Evolutionary conservation across 2,888 invertebrate genomes (phyloP).

Genomic region (Aleiodes leptofemur): DNA sequence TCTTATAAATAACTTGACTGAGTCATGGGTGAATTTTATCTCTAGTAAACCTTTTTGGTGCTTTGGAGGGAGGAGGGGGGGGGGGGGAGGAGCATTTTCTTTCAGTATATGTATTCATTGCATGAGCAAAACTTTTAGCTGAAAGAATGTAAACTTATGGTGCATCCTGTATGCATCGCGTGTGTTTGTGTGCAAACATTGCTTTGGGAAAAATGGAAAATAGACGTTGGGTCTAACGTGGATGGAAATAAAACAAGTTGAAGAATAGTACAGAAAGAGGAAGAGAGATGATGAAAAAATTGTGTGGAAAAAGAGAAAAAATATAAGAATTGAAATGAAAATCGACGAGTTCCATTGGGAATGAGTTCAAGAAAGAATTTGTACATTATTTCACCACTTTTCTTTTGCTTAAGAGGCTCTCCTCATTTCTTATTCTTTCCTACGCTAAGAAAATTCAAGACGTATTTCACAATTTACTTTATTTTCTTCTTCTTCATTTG

Average conservation of each 20-base stretch:
- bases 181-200: constrained; percentile 31
- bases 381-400: not conserved
- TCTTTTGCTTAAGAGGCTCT: constrained; percentile 3
- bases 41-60: constrained; percentile 7
- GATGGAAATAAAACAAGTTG: constrained; percentile 27
- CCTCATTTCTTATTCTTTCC: constrained; percentile 1
- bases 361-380: constrained; percentile 30
- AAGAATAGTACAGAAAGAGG: constrained; percentile 18
- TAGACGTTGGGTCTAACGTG: constrained; percentile 9
- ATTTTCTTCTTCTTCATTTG: not conserved
- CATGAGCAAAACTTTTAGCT: constrained; percentile 25
- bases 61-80: not conserved
- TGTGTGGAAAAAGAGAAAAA: not conserved
- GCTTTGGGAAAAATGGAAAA: constrained; percentile 34
- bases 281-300: constrained; percentile 3
- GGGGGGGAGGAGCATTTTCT: constrained; percentile 3
- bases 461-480: constrained; percentile 1
- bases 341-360: constrained; percentile 40
- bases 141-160: constrained; percentile 34
- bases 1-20: constrained; percentile 23
- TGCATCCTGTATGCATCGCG: constrained; percentile 35
- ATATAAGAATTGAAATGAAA: constrained; percentile 29
- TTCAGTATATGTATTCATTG: constrained; percentile 11
- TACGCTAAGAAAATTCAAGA: constrained; percentile 12
- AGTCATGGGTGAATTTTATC: constrained; percentile 1